Evolutionary conservation across 2,113 vertebrate species (phyloP).

Genomic region (Pygoscelis antarcticus): DNA sequence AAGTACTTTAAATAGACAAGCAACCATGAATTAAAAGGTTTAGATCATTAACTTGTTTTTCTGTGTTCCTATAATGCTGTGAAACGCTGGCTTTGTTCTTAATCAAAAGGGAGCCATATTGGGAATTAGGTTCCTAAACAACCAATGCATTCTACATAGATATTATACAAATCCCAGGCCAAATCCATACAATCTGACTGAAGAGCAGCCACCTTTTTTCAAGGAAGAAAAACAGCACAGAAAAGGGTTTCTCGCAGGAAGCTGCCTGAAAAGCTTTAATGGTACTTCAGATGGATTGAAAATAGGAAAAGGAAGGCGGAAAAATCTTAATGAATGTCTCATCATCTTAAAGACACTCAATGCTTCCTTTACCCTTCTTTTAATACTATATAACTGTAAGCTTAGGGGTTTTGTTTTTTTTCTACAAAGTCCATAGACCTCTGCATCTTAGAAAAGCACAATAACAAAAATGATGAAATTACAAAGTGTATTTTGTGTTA

Average conservation of each 20-base stretch:
- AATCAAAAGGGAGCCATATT: slow-evolving; percentile 83
- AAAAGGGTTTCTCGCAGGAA: slow-evolving; percentile 86
- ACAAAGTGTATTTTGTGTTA: slow-evolving; percentile 47
- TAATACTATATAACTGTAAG: slow-evolving; percentile 37
- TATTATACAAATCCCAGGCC: slow-evolving; percentile 82
- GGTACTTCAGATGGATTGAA: slow-evolving; percentile 80
- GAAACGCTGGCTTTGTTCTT: slow-evolving; percentile 86
- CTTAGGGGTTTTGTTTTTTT: slow-evolving; percentile 47
- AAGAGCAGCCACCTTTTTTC: slow-evolving; percentile 83
- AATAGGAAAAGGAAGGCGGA: slow-evolving; percentile 72
- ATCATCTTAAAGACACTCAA: slow-evolving; percentile 79
- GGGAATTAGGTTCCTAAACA: slow-evolving; percentile 85
- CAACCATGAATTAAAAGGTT: slow-evolving; percentile 85
- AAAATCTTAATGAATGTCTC: slow-evolving; percentile 81
- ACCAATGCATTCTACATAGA: slow-evolving; percentile 75
- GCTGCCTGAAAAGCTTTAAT: slow-evolving; percentile 86
- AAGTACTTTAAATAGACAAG: slow-evolving; percentile 80
- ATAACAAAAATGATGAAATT: slow-evolving; percentile 45
- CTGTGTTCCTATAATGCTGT: slow-evolving; percentile 84
- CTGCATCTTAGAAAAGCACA: not conserved
- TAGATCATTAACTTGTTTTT: slow-evolving; percentile 91
- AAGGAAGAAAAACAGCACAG: slow-evolving; percentile 75
- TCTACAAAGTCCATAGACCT: not conserved
- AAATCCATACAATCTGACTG: slow-evolving; percentile 74
- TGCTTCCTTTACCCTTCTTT: slow-evolving; percentile 50